Conservation (phyloP, 1,140 invertebrate species). For the Potamilus streckersoni region DNA sequence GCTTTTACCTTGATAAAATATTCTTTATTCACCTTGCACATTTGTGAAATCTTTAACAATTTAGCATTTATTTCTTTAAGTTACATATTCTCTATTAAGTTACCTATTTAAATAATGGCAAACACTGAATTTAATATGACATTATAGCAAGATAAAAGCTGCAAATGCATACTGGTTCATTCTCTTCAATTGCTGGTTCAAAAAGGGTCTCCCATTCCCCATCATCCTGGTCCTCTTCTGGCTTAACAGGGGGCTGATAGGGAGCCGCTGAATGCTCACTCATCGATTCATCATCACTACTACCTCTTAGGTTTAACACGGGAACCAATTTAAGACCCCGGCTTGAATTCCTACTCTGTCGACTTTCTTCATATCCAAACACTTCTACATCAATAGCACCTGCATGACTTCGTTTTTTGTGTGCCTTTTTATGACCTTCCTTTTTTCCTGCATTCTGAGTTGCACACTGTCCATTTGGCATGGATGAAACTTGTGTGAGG, state of each 20-base stretch:
- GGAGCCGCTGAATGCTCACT: neutral
- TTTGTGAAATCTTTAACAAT: too few species aligned
- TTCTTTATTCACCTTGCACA: too few species aligned
- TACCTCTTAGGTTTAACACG: conserved; percentile 23
- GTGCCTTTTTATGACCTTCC: conserved; percentile 2
- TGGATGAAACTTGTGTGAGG: neutral
- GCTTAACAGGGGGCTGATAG: neutral
- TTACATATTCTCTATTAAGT: too few species aligned
- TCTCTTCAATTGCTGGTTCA: conserved; percentile 10
- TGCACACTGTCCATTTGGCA: conserved; percentile 1
- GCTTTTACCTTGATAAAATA: too few species aligned
- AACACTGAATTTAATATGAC: too few species aligned
- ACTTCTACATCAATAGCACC: conserved; percentile 34
- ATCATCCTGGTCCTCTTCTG: neutral
- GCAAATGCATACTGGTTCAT: too few species aligned
- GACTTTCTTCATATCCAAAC: conserved; percentile 30
- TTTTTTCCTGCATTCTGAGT: conserved; percentile 8
- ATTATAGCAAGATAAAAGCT: too few species aligned
- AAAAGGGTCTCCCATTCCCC: conserved; percentile 11
- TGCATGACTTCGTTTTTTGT: conserved; percentile 24
- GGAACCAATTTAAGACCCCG: conserved; percentile 19
- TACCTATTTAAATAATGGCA: too few species aligned
- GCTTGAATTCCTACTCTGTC: conserved; percentile 28
- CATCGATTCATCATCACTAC: conserved; percentile 1
- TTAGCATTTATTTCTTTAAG: too few species aligned